Evolutionary conservation across 2,888 invertebrate species (phyloP).

Genomic region (Lagria hirta): DNA sequence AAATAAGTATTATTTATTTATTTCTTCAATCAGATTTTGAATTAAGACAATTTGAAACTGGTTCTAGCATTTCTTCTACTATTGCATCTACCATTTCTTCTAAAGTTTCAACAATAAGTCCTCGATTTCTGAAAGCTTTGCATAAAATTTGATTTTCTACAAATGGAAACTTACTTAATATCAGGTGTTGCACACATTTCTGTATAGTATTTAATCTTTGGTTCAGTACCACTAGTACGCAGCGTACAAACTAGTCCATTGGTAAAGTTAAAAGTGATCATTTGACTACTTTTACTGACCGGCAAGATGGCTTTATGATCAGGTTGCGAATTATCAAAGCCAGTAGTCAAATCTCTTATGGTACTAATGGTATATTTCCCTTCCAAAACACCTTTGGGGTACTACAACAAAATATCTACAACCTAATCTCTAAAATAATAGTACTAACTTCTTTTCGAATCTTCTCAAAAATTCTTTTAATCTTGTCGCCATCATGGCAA

Average conservation of each 20-base stretch:
- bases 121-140: conserved; percentile 65
- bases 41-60: conserved; percentile 66
- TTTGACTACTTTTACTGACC: conserved; percentile 70
- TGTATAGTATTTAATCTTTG: conserved; percentile 98
- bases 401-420: conserved; percentile 56
- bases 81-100: conserved; percentile 76
- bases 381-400: conserved; percentile 66
- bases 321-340: conserved; percentile 72
- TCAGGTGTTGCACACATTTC: conserved; percentile 75
- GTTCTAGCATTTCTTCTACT: conserved; percentile 79
- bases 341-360: conserved; percentile 88
- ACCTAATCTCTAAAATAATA: conserved; percentile 55
- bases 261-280: conserved; percentile 92
- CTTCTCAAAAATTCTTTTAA: conserved; percentile 76
- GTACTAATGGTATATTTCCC: conserved; percentile 66
- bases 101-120: conserved; percentile 62
- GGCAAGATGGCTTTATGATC: conserved; percentile 72
- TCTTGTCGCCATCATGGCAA: conserved; percentile 72
- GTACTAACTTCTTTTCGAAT: conserved; percentile 69
- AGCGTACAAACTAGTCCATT: conserved; percentile 87
- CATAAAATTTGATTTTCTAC: conserved; percentile 7
- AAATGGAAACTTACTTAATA: conserved; percentile 54
- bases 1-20: no score
- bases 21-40: conserved; percentile 43
- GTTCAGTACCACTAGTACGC: conserved; percentile 97